phyloP scores from a whole-genome alignment of 1,140 invertebrate species.

The Harpegnathos saltator region DNA sequence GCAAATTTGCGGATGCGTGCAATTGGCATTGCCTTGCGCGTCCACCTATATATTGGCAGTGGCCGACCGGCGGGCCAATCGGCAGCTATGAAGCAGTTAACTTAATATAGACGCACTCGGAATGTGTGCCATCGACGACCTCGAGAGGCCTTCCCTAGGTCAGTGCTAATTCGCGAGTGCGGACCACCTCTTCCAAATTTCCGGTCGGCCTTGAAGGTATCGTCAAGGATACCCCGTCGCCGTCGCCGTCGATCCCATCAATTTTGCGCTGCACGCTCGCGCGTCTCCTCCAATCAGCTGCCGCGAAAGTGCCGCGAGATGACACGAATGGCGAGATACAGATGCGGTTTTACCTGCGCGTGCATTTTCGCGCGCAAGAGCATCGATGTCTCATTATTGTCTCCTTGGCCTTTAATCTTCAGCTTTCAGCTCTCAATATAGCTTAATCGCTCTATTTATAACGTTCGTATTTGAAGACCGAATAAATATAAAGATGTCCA shows the following conservation, averaged over 20 bases:
- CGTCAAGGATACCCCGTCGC: neutral
- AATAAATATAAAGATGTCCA: too few relatives aligned
- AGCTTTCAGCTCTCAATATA: too few relatives aligned
- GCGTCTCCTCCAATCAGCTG: neutral
- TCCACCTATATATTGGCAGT: slow-evolving; percentile 72
- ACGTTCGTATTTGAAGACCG: too few relatives aligned
- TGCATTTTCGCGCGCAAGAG: too few relatives aligned
- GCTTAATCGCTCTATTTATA: too few relatives aligned
- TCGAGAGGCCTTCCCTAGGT: slow-evolving; percentile 83
- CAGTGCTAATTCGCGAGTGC: slow-evolving; percentile 81
- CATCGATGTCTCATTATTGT: too few relatives aligned
- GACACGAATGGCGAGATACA: too few relatives aligned
- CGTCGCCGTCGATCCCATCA: too few relatives aligned
- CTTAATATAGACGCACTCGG: slow-evolving; percentile 80
- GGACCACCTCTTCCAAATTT: slow-evolving; percentile 73
- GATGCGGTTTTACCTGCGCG: too few relatives aligned
- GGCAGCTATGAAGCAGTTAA: slow-evolving; percentile 82
- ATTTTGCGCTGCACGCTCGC: neutral
- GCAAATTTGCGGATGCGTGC: slow-evolving; percentile 85
- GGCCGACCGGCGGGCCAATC: slow-evolving; percentile 76
- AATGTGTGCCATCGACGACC: slow-evolving; percentile 82
- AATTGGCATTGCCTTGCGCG: slow-evolving; percentile 81
- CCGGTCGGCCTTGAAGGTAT: slow-evolving; percentile 70
- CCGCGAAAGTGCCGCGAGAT: neutral
- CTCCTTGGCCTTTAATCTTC: too few relatives aligned